Evolutionary conservation across 2,888 invertebrate genomes (phyloP), one percentile per base, ranked within the genome.

Genomic region (Hypselothyrea guttata): DNA sequence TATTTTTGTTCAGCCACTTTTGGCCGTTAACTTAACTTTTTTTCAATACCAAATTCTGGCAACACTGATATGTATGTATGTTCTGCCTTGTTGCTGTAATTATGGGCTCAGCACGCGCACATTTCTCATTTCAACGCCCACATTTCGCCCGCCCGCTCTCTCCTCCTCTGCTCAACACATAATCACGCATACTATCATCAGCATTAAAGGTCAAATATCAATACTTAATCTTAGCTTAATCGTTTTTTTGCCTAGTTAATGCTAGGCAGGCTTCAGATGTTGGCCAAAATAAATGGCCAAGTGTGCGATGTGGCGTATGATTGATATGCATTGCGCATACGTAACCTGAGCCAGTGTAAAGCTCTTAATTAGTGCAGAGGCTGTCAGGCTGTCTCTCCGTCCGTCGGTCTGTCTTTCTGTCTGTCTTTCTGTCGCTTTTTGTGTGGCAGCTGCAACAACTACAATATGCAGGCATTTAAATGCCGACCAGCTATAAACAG

Each of bases 401-500:
- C n/a, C 0, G 22, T 22, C 2, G 3, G 7, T 7, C 4, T 7
- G 11, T 11, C 3, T 38, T n/a, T 7, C 1, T 13, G 13, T 30
- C 9, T 42, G 34, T 13, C 15, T 37, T 9, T 9, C 15, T 16
- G 35, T 16, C 8, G n/a, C n/a, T n/a, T n/a, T n/a, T 11, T 22
- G 22, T 22, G 22, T 22, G 22, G 22, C 22, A 22, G 22, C 22
- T 22, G 22, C 22, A 4, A 30, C 33, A 42, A 37, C 22, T 31
- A 45, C 41, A 27, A 46, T 45, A 15, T 54, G 37, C 52, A 53
- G 46, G 27, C 59, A 65, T 60, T 83, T 71, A 84, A 79, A 81
- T 81, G 83, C 69, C 81, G 72, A 38, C 53, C 53, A 13, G 61
- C 84, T 84, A 82, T 75, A 81, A 77, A 77, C 82, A 77, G 77